phyloP scores from a whole-genome alignment of 2,113 vertebrate species.

The Phainopepla nitens region DNA sequence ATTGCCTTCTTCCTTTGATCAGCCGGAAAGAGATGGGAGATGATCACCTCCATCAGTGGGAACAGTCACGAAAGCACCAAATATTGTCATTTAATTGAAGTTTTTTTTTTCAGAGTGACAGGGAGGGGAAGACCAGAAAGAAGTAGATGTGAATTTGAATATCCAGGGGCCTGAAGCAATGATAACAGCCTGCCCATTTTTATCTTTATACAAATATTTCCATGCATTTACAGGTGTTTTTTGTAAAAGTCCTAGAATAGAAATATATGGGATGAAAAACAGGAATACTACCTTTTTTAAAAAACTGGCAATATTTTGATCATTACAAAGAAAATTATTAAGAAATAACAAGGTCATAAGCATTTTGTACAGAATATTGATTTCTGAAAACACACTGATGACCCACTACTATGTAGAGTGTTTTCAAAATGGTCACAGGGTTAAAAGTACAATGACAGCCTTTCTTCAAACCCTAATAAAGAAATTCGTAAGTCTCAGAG shows the following conservation, averaged over 20 bases:
- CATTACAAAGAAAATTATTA: neutral
- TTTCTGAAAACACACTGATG: neutral
- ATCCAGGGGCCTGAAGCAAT: neutral
- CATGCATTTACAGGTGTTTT: neutral
- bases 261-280: neutral
- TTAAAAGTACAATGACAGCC: neutral
- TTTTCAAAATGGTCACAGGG: neutral
- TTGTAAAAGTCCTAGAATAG: neutral
- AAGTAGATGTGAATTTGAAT: neutral
- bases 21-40: neutral
- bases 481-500: neutral
- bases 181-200: neutral
- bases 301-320: neutral
- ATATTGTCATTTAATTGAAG: conserved; percentile 6
- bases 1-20: conserved; percentile 39
- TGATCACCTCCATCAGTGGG: neutral
- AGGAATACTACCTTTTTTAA: neutral
- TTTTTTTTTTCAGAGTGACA: neutral
- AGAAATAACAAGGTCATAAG: neutral
- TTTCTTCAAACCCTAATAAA: neutral
- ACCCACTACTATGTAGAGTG: neutral
- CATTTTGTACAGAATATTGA: neutral
- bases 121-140: neutral
- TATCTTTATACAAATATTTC: neutral
- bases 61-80: neutral